Evolutionary conservation across 2,113 vertebrate species (phyloP).

Genomic region (Lagopus leucura): DNA sequence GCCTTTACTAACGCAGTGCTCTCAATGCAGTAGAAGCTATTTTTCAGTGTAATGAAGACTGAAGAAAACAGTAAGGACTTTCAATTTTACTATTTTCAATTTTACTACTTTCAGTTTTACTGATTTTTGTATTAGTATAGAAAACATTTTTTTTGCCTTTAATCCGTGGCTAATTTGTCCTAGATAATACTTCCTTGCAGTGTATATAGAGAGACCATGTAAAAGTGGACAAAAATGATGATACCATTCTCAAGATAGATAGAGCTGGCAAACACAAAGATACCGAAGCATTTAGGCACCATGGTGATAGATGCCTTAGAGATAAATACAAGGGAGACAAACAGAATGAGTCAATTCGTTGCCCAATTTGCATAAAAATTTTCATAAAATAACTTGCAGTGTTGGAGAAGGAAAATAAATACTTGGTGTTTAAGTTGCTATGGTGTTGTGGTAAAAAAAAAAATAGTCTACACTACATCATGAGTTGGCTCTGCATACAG

Average conservation of each 20-base stretch:
- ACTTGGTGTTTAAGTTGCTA: conserved; percentile 54
- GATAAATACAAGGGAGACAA: conserved; percentile 41
- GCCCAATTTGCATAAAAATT: conserved; percentile 41
- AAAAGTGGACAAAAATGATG: background rate
- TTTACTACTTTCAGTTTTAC: background rate
- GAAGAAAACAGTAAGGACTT: background rate
- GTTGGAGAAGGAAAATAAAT: conserved; percentile 59
- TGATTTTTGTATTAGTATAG: background rate
- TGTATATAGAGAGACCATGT: background rate
- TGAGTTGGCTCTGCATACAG: background rate
- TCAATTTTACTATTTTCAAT: background rate
- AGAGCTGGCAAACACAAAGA: background rate
- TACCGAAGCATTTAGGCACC: conserved; percentile 27
- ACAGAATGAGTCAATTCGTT: conserved; percentile 27
- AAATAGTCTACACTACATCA: background rate
- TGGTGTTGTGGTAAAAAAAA: conserved; percentile 7
- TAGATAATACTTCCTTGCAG: background rate
- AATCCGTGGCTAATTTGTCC: background rate
- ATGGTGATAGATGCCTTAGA: conserved; percentile 51
- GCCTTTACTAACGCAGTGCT: background rate
- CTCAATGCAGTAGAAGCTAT: background rate
- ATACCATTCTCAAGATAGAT: background rate
- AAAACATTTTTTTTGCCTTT: background rate
- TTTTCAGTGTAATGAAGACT: background rate
- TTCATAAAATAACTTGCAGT: conserved; percentile 50